Evolutionary conservation across 2,113 vertebrate species (phyloP).

Genomic region (zebrafish (Danio rerio)): DNA sequence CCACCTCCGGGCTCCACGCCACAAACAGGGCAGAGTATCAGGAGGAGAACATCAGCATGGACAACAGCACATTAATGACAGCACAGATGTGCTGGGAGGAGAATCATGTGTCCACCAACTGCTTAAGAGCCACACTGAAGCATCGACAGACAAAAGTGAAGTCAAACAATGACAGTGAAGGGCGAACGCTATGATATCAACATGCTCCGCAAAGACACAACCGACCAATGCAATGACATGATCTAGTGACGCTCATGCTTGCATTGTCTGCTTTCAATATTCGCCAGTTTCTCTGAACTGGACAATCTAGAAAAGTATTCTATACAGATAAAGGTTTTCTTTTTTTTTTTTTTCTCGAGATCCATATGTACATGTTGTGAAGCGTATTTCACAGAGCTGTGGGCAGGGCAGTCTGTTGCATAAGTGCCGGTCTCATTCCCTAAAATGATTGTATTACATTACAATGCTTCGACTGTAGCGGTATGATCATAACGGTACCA

Average conservation of each 20-base stretch:
- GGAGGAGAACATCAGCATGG: slow-evolving; percentile 48
- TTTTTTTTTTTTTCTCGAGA: slow-evolving; percentile 61
- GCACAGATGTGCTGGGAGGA: slow-evolving; percentile 35
- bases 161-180: slow-evolving; percentile 52
- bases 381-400: slow-evolving; percentile 63
- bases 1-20: slow-evolving; percentile 21
- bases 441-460: slow-evolving; percentile 70
- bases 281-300: slow-evolving; percentile 62
- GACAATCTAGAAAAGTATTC: slow-evolving; percentile 78
- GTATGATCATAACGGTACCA: slow-evolving; percentile 65
- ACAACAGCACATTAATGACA: slow-evolving; percentile 51
- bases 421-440: slow-evolving; percentile 71
- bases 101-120: slow-evolving; percentile 49
- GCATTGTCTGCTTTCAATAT: slow-evolving; percentile 56
- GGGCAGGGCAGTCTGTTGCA: slow-evolving; percentile 77
- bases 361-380: slow-evolving; percentile 68
- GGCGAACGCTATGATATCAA: slow-evolving; percentile 53
- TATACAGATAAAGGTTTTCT: slow-evolving; percentile 76
- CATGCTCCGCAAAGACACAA: slow-evolving; percentile 58
- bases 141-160: slow-evolving; percentile 56
- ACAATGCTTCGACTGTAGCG: slow-evolving; percentile 66
- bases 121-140: slow-evolving; percentile 54
- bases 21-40: slow-evolving; percentile 33
- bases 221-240: slow-evolving; percentile 67
- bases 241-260: slow-evolving; percentile 57